Conservation (phyloP, 2,113 vertebrate species). For the Petrocephalus microphthalmus region DNA sequence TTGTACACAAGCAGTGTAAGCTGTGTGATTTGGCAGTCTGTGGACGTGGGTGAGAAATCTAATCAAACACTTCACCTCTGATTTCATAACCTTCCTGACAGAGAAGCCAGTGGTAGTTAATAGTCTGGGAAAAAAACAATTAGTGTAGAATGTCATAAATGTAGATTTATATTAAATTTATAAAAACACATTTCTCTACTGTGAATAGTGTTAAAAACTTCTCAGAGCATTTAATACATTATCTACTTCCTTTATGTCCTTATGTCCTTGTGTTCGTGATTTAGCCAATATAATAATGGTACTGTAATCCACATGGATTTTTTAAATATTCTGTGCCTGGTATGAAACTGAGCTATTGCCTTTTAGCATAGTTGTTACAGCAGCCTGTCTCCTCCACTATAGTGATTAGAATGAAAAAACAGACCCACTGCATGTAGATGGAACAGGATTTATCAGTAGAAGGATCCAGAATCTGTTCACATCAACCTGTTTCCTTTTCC, state of each 20-base stretch:
- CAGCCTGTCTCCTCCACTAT: not conserved
- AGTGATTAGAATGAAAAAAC: not conserved
- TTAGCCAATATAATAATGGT: not conserved
- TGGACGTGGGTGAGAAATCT: conserved; percentile 11
- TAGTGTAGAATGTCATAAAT: not conserved
- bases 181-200: not conserved
- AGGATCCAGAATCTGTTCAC: not conserved
- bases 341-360: not conserved
- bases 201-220: not conserved
- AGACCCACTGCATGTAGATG: not conserved
- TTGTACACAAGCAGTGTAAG: not conserved
- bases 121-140: not conserved
- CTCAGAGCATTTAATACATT: not conserved
- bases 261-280: not conserved
- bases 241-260: not conserved
- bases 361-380: not conserved
- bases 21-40: conserved; percentile 4
- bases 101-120: not conserved
- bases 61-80: not conserved
- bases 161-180: not conserved
- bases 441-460: not conserved
- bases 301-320: not conserved
- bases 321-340: not conserved
- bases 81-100: conserved; percentile 6
- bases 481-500: not conserved